These are phyloP conservation scores for Spea bombifrons DNA, from an alignment of 2,113 vertebrate species.

Conservation along the genomic window DNA sequence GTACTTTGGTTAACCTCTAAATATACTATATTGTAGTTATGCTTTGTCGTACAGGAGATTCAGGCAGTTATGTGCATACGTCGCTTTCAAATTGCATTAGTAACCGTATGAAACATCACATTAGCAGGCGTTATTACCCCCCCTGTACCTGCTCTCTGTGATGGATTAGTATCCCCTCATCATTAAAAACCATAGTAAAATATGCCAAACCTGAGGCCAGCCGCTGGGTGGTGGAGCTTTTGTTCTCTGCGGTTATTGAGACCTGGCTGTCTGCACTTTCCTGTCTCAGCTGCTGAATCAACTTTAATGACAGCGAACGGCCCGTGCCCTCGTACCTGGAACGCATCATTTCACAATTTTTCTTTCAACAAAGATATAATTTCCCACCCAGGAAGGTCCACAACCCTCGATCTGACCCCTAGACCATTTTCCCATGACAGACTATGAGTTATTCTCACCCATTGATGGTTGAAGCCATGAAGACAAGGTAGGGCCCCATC, in stretches of 20 bases:
- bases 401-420: no score
- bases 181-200: no score
- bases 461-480: slow-evolving; percentile 97
- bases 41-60: no score
- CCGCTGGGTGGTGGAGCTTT: slow-evolving; percentile 71
- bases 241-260: slow-evolving; percentile 86
- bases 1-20: no score
- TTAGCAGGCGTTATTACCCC: no score
- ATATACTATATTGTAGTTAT: no score
- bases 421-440: no score
- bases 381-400: neutral
- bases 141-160: no score
- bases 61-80: no score
- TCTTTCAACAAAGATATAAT: neutral
- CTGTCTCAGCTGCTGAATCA: slow-evolving; percentile 92
- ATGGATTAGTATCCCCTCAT: no score
- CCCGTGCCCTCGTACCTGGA: slow-evolving; percentile 92
- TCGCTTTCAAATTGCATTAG: no score
- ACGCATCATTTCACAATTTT: neutral
- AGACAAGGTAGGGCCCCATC: slow-evolving; percentile 92
- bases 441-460: slow-evolving; percentile 65
- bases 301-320: slow-evolving; percentile 91
- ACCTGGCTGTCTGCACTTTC: slow-evolving; percentile 88
- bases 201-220: slow-evolving; percentile 77
- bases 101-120: no score